These are phyloP conservation scores for Benthosema pterotum DNA, from an alignment of 2,797 vertebrate species.

Conservation along the genomic window DNA sequence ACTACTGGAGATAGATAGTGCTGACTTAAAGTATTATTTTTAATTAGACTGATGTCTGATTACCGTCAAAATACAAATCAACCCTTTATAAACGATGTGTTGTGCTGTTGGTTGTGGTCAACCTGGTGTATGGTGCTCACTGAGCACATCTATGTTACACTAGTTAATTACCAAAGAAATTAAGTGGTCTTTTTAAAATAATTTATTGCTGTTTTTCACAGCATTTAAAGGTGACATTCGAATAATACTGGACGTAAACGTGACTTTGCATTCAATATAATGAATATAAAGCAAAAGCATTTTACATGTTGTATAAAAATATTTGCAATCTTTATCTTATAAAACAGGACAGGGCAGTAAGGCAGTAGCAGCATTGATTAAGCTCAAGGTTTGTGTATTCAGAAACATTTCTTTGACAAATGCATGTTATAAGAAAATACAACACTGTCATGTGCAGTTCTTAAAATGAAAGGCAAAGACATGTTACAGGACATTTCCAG, in stretches of 20 bases:
- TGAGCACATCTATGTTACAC: neutral
- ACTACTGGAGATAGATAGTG: too few species aligned
- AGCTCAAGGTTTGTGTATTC: neutral
- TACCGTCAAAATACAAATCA: too few species aligned
- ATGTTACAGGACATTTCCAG: neutral
- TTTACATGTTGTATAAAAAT: constrained; percentile 51
- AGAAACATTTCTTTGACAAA: neutral
- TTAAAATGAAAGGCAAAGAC: neutral
- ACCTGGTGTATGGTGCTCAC: neutral
- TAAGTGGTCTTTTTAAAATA: constrained; percentile 48
- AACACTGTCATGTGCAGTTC: neutral
- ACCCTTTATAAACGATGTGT: too few species aligned
- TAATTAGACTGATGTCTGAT: too few species aligned
- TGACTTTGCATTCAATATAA: constrained; percentile 46
- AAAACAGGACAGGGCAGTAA: constrained; percentile 28
- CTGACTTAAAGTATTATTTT: too few species aligned
- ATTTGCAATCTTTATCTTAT: constrained; percentile 35
- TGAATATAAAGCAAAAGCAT: constrained; percentile 44
- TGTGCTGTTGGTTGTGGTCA: too few species aligned
- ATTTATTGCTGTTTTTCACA: constrained; percentile 55
- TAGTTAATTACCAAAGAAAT: constrained; percentile 20
- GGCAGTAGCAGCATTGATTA: constrained; percentile 17
- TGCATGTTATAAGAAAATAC: neutral
- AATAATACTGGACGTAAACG: constrained; percentile 38
- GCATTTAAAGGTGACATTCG: constrained; percentile 47